Evolutionary conservation across 2,888 invertebrate genomes (phyloP).

Genomic region (Nesidiocoris tenuis): DNA sequence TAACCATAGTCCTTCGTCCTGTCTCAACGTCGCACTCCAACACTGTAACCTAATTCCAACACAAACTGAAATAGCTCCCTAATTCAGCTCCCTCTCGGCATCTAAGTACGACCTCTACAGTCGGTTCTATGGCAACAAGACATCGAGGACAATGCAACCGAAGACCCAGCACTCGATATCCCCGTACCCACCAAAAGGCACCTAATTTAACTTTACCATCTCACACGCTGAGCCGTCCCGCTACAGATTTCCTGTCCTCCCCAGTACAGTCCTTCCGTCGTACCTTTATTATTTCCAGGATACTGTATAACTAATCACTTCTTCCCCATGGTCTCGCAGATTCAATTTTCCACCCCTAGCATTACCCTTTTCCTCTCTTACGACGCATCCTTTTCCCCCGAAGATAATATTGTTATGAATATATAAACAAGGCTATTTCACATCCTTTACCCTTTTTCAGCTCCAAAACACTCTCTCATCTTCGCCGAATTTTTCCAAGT

Average conservation of each 20-base stretch:
- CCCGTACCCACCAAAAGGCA: constrained; percentile 24
- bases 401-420: constrained; percentile 42
- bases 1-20: not conserved
- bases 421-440: constrained; percentile 38
- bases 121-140: constrained; percentile 26
- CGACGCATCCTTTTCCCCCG: not conserved
- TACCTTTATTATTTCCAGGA: constrained; percentile 41
- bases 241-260: not conserved
- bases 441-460: not conserved
- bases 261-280: not conserved
- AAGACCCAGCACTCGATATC: not conserved
- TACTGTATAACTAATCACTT: constrained; percentile 43
- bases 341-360: constrained; percentile 37
- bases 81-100: constrained; percentile 1
- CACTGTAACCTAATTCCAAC: constrained; percentile 32
- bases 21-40: not conserved
- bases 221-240: not conserved
- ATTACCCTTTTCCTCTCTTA: constrained; percentile 1
- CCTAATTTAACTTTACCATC: constrained; percentile 19
- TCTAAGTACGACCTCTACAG: not conserved
- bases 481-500: not conserved
- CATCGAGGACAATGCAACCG: constrained; percentile 30
- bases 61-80: constrained; percentile 12
- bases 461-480: not conserved
- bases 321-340: constrained; percentile 41